Evolutionary conservation across 2,888 invertebrate species (phyloP), one percentile per base, ranked within the genome.

Genomic region (Thymelicus lineola): DNA sequence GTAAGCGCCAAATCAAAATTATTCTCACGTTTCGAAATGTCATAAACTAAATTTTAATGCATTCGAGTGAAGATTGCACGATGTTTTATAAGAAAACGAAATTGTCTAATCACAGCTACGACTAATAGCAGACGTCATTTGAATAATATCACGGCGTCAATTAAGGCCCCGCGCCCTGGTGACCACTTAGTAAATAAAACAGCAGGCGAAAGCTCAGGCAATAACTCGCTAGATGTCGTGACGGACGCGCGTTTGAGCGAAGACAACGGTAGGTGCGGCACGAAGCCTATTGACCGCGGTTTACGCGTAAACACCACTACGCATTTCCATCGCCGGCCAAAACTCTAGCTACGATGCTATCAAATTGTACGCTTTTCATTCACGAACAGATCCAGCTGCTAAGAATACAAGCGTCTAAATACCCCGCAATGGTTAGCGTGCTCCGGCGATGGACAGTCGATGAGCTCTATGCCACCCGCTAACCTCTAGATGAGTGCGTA

Each of bases 401-500:
- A 59, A 20, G 57, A 4, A 42, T 75, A 75, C 15, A 76, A 62
- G 82, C 81, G 80, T 80, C n/a, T 45, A 15, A 46, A 6, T 0
- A 46, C n/a, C 10, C 6, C 71, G 69, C 73, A 73, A 73, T 87
- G 88, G 73, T 77, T 55, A 53, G 38, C 57, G 45, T 42, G 12
- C 59, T 9, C 53, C 75, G 77, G 73, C 72, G 69, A 75, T 79
- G 80, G 71, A 73, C 62, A 69, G 53, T 67, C 72, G 55, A 73
- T 86, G 87, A 85, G 55, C 62, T 62, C n/a, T 28, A 67, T 50
- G 53, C 67, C 55, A 61, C 87, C 86, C 86, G 86, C 88, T 86
- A 87, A 90, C 88, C 89, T 88, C 87, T 87, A 90, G 93, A 92
- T 91, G 91, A 93, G 90, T 91, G 92, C 91, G 93, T 92, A 93